Evolutionary conservation across 2,113 vertebrate genomes (phyloP).

Genomic region (Microcebus tavaratra): DNA sequence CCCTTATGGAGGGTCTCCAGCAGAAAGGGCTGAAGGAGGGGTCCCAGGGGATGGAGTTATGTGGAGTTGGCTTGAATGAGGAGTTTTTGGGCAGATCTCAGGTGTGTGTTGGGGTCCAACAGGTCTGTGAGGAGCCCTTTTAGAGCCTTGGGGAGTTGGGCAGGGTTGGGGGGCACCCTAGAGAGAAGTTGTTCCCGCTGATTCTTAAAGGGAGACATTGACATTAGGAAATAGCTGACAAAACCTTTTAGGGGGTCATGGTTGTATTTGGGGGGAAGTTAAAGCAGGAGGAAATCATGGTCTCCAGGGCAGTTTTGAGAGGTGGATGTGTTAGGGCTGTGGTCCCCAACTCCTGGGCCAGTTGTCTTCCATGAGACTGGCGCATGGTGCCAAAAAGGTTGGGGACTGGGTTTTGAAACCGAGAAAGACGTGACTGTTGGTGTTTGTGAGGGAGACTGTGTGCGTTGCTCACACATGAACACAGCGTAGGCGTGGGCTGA

Average conservation of each 20-base stretch:
- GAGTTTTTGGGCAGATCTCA: not conserved
- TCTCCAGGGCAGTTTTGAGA: not conserved
- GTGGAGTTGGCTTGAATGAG: not conserved
- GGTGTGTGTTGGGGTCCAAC: too few relatives aligned
- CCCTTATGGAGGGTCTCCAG: not conserved
- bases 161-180: not conserved
- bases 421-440: not conserved
- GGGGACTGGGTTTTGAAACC: not conserved
- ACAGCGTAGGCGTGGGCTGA: fast-evolving
- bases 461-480: not conserved
- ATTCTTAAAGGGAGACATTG: not conserved
- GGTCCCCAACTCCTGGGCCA: too few relatives aligned
- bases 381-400: too few relatives aligned
- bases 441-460: not conserved
- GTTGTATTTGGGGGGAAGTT: not conserved
- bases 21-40: not conserved
- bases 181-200: not conserved
- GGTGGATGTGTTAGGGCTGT: too few relatives aligned
- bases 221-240: not conserved
- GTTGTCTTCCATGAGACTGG: too few relatives aligned
- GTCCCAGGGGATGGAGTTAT: not conserved
- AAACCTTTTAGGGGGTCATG: not conserved
- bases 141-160: not conserved
- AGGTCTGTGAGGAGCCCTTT: not conserved
- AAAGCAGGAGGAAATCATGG: not conserved